phyloP scores from a whole-genome alignment of 2,113 vertebrate species.

The Arvicanthis niloticus region DNA sequence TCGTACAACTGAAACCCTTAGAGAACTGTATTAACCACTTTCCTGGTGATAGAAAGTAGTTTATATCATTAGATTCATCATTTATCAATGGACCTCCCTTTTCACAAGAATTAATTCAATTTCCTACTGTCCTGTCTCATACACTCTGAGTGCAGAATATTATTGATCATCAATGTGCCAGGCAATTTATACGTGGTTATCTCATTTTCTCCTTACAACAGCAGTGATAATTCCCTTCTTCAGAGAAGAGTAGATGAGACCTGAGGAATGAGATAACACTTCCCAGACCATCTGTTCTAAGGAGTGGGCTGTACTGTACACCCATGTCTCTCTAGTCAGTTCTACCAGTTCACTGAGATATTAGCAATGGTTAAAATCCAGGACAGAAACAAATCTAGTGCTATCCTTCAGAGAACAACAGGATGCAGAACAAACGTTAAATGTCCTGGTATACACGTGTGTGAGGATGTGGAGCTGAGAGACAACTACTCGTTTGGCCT shows the following conservation, averaged over 20 bases:
- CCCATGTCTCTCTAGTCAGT: not conserved
- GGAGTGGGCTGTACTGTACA: not conserved
- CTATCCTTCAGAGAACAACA: not conserved
- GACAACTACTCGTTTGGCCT: not conserved
- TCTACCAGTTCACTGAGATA: not conserved
- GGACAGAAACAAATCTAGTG: not conserved
- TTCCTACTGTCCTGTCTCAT: not conserved
- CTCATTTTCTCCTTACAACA: conserved; percentile 35
- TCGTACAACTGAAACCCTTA: not conserved
- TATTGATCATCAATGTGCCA: not conserved
- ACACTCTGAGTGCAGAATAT: not conserved
- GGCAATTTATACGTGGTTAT: conserved; percentile 7
- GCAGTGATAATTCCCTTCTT: not conserved
- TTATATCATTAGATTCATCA: conserved; percentile 31
- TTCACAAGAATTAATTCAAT: conserved; percentile 56
- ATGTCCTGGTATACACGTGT: not conserved
- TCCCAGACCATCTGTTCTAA: not conserved
- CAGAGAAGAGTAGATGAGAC: not conserved
- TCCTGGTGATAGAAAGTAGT: conserved; percentile 6
- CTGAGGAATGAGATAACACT: not conserved
- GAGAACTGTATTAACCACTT: not conserved
- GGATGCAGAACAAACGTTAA: not conserved
- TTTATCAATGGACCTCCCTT: conserved; percentile 49
- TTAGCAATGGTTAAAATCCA: not conserved
- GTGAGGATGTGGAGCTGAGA: not conserved